Conservation (phyloP, 2,888 invertebrate genomes). For the Tinea semifulvella region DNA sequence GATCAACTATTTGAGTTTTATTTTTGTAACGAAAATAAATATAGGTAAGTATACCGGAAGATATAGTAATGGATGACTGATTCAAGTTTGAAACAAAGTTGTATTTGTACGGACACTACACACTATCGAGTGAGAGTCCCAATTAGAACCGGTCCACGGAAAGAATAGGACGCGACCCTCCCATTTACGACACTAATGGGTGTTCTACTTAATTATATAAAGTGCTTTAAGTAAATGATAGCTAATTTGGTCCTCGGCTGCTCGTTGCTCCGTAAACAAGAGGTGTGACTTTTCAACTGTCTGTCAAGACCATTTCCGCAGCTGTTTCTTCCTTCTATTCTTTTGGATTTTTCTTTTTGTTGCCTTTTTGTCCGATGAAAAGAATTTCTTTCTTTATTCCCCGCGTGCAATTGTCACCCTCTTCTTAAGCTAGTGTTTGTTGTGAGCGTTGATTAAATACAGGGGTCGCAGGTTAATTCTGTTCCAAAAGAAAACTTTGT, state of each 20-base stretch:
- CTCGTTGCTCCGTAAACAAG: slow-evolving; percentile 53
- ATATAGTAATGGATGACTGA: no score
- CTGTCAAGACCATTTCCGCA: slow-evolving; percentile 63
- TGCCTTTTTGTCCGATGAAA: slow-evolving; percentile 52
- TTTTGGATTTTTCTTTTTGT: slow-evolving; percentile 54
- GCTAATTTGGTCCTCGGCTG: slow-evolving; percentile 47
- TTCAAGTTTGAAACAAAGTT: no score
- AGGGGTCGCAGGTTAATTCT: slow-evolving; percentile 49
- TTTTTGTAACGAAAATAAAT: no score
- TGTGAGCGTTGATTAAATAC: slow-evolving; percentile 59
- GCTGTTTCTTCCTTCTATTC: slow-evolving; percentile 46
- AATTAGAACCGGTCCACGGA: slow-evolving; percentile 42
- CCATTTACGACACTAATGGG: slow-evolving; percentile 40
- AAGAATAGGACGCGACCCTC: slow-evolving; percentile 49
- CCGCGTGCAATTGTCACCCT: slow-evolving; percentile 61
- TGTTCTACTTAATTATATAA: slow-evolving; percentile 60
- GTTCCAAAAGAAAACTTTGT: slow-evolving; percentile 27
- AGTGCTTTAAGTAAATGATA: slow-evolving; percentile 65
- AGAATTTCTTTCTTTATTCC: slow-evolving; percentile 51
- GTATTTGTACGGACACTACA: no score
- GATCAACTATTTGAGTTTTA: no score
- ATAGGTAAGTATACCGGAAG: no score
- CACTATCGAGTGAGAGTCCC: slow-evolving; percentile 29
- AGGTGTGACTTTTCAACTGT: slow-evolving; percentile 65
- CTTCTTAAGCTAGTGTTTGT: slow-evolving; percentile 42